Base-by-base conservation (phyloP, 2,888 invertebrate genomes). In the Cynaeus angustus region DNA sequence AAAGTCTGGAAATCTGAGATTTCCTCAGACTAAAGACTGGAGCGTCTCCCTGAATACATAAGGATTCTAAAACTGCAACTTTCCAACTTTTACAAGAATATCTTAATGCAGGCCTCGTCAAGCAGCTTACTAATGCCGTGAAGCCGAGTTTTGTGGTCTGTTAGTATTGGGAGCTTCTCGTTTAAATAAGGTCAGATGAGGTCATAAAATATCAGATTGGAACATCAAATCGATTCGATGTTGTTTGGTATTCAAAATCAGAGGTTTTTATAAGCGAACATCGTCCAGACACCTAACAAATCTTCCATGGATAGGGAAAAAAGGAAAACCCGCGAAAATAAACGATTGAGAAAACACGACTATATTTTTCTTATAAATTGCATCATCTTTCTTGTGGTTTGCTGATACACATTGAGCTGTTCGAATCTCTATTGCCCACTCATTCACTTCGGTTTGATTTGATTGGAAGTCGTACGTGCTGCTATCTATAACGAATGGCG, bases 391-490 rank as follows among this genome's bases (percentile, higher is more conserved):
- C 82, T 82, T 80, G 76, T 69, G 80, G 78, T 76, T 75, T 75
- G 75, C 75, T 78, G 82, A 81, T 81, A 80, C 79, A 82, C 79
- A 79, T 77, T 74, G 79, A 71, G 75, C 74, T 72, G 75, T 77
- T 77, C 74, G 73, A 68, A 73, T 77, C 76, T 79, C 80, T 80
- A 82, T 82, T 80, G 82, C 81, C 80, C 80, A 81, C 81, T 81
- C 82, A 80, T 83, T 82, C 83, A 81, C 79, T 79, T 73, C 76
- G 77, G 78, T 81, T 81, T 81, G 82, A 81, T 82, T 82, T 82
- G 82, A 83, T 83, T 82, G 81, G 75, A 72, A 74, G 73, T 72
- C 75, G 66, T 72, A 72, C 70, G 70, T 70, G 70, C 46, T 48
- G 50, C 70, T 56, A 70, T 70, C 70, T 52, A 70, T 70, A 61